Evolutionary conservation across 2,113 vertebrate species (phyloP).

Genomic region (Siniperca knerii): DNA sequence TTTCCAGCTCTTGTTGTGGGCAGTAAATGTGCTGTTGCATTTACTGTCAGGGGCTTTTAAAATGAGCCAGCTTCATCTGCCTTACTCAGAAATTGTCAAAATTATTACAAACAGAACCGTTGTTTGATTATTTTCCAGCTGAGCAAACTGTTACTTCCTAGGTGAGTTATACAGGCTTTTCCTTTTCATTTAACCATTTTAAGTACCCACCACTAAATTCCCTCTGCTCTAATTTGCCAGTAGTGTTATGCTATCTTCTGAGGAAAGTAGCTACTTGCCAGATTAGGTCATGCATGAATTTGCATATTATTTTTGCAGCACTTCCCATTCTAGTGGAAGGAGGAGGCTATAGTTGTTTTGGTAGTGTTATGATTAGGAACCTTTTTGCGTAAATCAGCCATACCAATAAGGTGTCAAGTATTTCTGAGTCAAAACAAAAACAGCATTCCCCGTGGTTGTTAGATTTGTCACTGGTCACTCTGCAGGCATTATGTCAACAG

Average conservation of each 20-base stretch:
- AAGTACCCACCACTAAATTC: not conserved
- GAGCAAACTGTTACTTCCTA: not conserved
- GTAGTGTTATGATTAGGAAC: not conserved
- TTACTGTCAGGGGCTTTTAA: not conserved
- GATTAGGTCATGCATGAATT: conserved; percentile 25
- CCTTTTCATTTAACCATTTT: not conserved
- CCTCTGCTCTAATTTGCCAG: conserved; percentile 8
- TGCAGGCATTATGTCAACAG: conserved; percentile 2
- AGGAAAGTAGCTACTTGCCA: conserved; percentile 7
- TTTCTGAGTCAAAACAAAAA: conserved; percentile 24
- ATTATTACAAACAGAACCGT: not conserved
- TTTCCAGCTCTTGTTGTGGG: not conserved
- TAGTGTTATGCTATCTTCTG: conserved; percentile 13
- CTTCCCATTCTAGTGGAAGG: not conserved
- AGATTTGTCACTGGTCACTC: not conserved
- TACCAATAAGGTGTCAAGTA: not conserved
- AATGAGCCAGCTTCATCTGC: not conserved
- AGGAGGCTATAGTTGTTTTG: not conserved
- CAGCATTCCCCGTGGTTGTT: not conserved
- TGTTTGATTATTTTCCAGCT: not conserved
- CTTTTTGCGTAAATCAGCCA: conserved; percentile 2
- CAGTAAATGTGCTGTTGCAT: not conserved
- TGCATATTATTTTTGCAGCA: conserved; percentile 10
- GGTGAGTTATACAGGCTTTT: not conserved
- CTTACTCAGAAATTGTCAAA: not conserved